These are phyloP conservation scores for Geothlypis trichas DNA, from an alignment of 2,113 vertebrate species.

Conservation along the genomic window DNA sequence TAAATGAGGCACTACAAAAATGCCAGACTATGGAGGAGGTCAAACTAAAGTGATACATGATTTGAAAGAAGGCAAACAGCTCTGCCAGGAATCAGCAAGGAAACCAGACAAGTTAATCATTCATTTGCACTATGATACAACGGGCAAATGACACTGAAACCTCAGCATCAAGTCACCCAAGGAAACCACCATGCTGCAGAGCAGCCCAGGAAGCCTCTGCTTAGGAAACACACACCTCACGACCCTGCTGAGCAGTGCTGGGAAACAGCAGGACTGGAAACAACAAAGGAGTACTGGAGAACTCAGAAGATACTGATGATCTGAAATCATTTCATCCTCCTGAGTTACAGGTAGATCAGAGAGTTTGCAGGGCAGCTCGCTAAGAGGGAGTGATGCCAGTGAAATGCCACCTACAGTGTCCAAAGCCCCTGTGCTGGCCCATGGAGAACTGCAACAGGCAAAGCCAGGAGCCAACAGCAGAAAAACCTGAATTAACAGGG, in stretches of 20 bases:
- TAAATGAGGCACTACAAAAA: neutral
- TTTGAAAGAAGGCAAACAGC: neutral
- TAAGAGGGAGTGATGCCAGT: neutral
- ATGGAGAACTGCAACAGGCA: neutral
- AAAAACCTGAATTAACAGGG: neutral
- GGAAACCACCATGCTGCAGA: neutral
- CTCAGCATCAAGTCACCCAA: neutral
- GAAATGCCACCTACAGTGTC: fast-evolving
- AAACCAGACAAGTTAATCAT: neutral
- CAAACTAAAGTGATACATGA: neutral
- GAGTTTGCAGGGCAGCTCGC: neutral
- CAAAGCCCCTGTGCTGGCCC: neutral
- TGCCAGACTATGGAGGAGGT: neutral
- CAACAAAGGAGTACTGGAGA: neutral
- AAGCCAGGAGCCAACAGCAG: neutral
- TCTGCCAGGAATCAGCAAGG: neutral
- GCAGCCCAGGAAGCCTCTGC: fast-evolving
- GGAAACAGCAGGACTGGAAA: neutral
- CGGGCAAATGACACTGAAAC: neutral
- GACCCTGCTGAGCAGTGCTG: fast-evolving
- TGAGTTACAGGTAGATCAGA: neutral
- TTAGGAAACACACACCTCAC: neutral
- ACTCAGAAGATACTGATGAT: neutral
- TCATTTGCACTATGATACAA: neutral
- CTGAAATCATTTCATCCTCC: neutral